phyloP scores from a whole-genome alignment of 2,797 vertebrate species.

The Calcarius lapponicus region DNA sequence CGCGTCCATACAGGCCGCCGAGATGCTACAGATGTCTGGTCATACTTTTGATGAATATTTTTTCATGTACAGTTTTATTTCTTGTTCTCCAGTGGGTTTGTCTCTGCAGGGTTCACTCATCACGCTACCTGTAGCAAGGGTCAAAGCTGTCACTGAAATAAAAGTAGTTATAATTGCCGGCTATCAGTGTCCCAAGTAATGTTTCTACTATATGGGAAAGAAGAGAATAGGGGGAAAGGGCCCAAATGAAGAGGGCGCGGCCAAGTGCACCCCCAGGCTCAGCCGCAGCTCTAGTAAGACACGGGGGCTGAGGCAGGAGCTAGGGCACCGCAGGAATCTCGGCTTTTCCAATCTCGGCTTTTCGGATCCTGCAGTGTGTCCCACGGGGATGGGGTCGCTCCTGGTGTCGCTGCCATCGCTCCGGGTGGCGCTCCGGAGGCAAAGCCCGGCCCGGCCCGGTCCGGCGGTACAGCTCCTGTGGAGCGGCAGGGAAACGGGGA shows the following conservation, averaged over 20 bases:
- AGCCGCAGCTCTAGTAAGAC: not conserved
- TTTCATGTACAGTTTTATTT: not conserved
- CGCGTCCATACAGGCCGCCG: not conserved
- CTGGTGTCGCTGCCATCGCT: not conserved
- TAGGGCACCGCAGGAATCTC: not conserved
- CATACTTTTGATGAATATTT: not conserved
- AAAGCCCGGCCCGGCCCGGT: not conserved
- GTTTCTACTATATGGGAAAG: not conserved
- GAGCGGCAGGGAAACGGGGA: not conserved
- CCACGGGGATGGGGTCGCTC: not conserved
- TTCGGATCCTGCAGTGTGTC: fast-evolving
- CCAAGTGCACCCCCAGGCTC: not conserved
- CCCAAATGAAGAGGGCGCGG: not conserved
- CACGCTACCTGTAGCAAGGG: not conserved
- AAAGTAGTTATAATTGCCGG: not conserved
- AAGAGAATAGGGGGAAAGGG: fast-evolving
- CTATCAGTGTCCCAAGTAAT: not conserved
- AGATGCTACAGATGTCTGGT: not conserved
- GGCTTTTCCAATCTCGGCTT: not conserved
- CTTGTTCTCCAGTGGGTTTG: not conserved
- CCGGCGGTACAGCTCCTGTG: not conserved
- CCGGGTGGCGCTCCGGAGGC: not conserved
- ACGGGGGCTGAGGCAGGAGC: not conserved
- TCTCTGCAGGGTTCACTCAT: not conserved
- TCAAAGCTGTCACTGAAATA: not conserved